These are phyloP conservation scores for Orchesella cincta DNA, from an alignment of 1,140 invertebrate species.

Conservation along the genomic window DNA sequence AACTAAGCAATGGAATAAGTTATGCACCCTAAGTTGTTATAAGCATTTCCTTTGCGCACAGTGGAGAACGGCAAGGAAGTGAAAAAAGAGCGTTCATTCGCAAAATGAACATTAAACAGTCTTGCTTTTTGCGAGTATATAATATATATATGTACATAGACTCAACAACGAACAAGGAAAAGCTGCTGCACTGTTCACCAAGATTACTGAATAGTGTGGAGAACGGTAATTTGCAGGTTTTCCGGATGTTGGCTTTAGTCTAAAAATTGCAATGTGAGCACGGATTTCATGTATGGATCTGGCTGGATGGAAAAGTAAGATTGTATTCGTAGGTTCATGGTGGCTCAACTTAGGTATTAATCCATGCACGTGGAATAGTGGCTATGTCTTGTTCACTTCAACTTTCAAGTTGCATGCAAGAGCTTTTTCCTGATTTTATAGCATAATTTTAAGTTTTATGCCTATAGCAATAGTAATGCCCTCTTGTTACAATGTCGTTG, in stretches of 20 bases:
- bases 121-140: not conserved
- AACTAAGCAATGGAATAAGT: not conserved
- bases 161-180: not conserved
- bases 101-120: no score
- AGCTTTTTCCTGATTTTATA: not conserved
- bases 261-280: no score
- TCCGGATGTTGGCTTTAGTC: conserved; percentile 23
- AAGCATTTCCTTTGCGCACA: not conserved
- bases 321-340: no score
- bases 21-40: not conserved
- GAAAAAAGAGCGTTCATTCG: no score
- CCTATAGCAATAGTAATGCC: no score
- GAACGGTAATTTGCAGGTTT: conserved; percentile 20
- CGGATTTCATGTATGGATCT: no score
- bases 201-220: not conserved
- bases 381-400: no score
- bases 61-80: not conserved
- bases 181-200: not conserved
- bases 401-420: not conserved
- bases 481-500: no score
- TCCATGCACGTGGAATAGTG: no score
- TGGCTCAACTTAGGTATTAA: no score
- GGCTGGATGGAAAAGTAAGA: no score
- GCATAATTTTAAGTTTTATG: not conserved
- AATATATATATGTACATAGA: not conserved